A percentile compares a stretch with the other conserved stretches of the same genome.
These are phyloP conservation scores for Okapia johnstoni DNA, from an alignment of 2,113 vertebrate genomes.

Conservation along the genomic window DNA sequence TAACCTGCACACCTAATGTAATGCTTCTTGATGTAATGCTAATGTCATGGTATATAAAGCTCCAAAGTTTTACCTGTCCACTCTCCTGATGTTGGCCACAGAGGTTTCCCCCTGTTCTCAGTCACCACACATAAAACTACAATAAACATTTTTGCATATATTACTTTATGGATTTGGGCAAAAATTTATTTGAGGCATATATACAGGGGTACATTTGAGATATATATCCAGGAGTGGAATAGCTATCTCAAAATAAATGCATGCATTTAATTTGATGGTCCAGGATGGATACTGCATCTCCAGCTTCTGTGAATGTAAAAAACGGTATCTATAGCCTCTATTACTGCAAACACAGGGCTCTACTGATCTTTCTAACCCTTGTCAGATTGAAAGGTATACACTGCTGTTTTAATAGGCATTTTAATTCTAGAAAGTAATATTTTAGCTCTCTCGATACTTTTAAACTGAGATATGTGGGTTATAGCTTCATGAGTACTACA, in stretches of 20 bases:
- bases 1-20: background rate
- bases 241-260: background rate
- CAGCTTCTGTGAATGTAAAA: rapidly evolving
- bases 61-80: background rate
- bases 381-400: background rate
- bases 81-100: background rate
- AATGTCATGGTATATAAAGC: background rate
- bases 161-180: background rate
- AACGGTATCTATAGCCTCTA: background rate
- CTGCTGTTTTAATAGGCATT: background rate
- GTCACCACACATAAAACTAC: too few species aligned
- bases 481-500: background rate
- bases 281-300: background rate
- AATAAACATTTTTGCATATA: background rate
- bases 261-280: background rate
- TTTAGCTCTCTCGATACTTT: background rate
- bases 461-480: background rate
- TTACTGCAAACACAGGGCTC: background rate
- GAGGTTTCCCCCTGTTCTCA: background rate
- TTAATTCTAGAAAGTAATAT: background rate
- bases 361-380: background rate
- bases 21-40: background rate
- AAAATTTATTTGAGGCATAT: background rate
- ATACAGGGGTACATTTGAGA: background rate
- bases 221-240: background rate